Conservation (phyloP, 1,140 invertebrate species). For the Acromyrmex charruanus region DNA sequence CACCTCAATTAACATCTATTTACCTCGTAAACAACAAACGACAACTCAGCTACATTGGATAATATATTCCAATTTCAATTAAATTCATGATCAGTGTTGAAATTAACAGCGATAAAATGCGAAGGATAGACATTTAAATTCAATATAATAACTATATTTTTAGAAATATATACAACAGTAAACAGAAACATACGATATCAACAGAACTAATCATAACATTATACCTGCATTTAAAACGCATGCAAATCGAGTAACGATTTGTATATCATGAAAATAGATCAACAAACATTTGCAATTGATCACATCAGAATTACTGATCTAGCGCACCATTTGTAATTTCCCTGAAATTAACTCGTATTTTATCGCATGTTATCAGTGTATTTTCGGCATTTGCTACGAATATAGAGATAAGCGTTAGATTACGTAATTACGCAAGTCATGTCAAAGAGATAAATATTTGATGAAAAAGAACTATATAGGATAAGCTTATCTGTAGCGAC, state of each 20-base stretch:
- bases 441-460: conserved; percentile 1
- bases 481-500: not conserved
- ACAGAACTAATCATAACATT: conserved; percentile 24
- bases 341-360: conserved; percentile 41
- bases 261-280: conserved; percentile 35
- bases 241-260: conserved; percentile 43
- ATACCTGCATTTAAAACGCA: conserved; percentile 10
- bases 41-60: not conserved
- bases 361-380: not conserved
- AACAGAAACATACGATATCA: not conserved
- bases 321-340: conserved; percentile 20
- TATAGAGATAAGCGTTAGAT: not conserved
- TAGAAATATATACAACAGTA: not conserved
- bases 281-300: conserved; percentile 27
- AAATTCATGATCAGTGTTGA: conserved; percentile 2
- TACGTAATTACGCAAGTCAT: not conserved
- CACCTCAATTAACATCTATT: not conserved
- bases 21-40: not conserved
- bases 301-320: conserved; percentile 22
- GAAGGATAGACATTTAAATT: not conserved
- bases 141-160: not conserved
- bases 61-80: not conserved
- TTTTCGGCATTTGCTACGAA: not conserved
- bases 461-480: not conserved
- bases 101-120: not conserved